Conservation (phyloP, 2,888 invertebrate species). For the Drosophila robusta region DNA sequence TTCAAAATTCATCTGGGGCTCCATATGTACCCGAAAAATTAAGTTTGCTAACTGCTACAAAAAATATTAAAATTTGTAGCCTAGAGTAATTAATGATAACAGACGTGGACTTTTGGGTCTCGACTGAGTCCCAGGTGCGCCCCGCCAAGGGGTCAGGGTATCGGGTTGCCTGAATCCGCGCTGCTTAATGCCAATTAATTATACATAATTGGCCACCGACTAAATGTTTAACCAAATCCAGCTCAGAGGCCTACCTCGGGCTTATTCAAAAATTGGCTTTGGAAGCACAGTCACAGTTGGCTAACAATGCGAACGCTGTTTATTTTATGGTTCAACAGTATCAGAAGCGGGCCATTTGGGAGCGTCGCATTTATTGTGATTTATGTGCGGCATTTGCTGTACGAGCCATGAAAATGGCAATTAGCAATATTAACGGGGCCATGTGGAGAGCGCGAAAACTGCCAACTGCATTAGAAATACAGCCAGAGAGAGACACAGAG, state of each 20-base stretch:
- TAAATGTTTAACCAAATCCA: conserved; percentile 63
- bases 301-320: conserved; percentile 9
- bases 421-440: conserved; percentile 10
- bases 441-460: neutral
- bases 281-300: conserved; percentile 21
- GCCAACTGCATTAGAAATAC: neutral
- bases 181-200: conserved; percentile 53
- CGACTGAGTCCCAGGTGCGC: conserved; percentile 34
- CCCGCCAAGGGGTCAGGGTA: neutral
- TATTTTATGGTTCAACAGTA: conserved; percentile 23
- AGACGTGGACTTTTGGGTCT: conserved; percentile 29
- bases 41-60: too few species aligned
- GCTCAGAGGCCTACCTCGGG: conserved; percentile 1
- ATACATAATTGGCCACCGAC: conserved; percentile 68
- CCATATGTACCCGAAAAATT: too few species aligned
- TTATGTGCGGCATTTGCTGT: conserved; percentile 40
- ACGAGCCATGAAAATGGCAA: conserved; percentile 16
- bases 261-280: conserved; percentile 41
- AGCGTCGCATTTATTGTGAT: conserved; percentile 48
- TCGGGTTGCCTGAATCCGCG: conserved; percentile 13
- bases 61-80: too few species aligned
- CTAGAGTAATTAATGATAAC: conserved; percentile 24
- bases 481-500: neutral
- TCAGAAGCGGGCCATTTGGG: conserved; percentile 47
- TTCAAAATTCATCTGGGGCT: too few species aligned